These are phyloP conservation scores for Saccopteryx bilineata DNA, from an alignment of 2,113 vertebrate species.

Conservation along the genomic window DNA sequence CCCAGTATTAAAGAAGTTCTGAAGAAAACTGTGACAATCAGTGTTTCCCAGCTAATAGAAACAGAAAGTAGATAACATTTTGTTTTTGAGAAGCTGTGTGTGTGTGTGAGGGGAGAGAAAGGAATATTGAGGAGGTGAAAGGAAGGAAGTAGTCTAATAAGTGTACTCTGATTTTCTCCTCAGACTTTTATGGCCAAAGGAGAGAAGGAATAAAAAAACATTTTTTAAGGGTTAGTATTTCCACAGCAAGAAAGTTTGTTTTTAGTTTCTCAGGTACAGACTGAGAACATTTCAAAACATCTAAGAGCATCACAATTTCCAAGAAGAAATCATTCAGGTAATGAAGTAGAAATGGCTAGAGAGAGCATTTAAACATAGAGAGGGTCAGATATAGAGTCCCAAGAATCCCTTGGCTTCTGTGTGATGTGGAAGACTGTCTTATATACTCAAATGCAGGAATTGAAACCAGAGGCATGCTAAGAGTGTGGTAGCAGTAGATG, in stretches of 20 bases:
- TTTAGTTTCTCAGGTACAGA: neutral
- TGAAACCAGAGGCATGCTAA: neutral
- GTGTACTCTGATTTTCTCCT: neutral
- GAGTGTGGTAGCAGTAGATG: neutral
- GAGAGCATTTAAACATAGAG: neutral
- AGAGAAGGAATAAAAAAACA: neutral
- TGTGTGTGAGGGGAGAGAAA: neutral
- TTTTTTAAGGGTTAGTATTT: neutral
- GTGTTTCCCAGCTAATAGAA: neutral
- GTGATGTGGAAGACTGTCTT: neutral
- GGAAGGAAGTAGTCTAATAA: neutral
- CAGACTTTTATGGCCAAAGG: neutral
- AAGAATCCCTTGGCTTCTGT: neutral
- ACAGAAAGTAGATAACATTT: neutral
- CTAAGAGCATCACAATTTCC: neutral
- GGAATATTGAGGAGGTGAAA: neutral
- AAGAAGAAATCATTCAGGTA: neutral
- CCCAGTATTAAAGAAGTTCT: neutral
- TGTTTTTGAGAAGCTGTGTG: neutral
- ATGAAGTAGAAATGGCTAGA: neutral
- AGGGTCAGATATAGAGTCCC: neutral
- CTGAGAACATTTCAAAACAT: neutral
- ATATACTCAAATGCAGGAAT: neutral
- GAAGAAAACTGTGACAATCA: neutral
- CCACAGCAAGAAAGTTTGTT: neutral